phyloP scores from a whole-genome alignment of 2,888 invertebrate genomes.

The Darwinula stevensoni region DNA sequence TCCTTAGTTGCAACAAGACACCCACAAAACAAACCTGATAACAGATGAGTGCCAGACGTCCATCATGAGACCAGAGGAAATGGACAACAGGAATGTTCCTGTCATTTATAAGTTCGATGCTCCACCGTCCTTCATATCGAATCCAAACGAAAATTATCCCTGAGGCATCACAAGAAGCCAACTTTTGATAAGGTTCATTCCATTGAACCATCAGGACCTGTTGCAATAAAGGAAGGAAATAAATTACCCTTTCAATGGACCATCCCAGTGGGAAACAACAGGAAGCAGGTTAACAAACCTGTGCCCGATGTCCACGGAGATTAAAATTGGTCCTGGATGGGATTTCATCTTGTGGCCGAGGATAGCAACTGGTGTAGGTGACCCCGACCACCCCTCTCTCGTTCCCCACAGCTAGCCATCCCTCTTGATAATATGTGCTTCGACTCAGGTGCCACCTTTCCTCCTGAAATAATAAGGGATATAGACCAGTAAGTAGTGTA shows the following conservation, averaged over 20 bases:
- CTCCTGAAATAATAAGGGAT: slow-evolving; percentile 26
- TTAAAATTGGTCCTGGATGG: slow-evolving; percentile 86
- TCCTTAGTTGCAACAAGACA: too few species aligned
- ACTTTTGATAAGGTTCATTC: slow-evolving; percentile 93
- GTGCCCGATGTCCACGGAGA: slow-evolving; percentile 77
- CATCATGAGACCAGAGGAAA: slow-evolving; percentile 96
- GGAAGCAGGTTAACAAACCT: slow-evolving; percentile 37
- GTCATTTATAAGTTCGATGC: slow-evolving; percentile 94
- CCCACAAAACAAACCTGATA: slow-evolving; percentile 33
- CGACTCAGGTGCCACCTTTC: slow-evolving; percentile 86
- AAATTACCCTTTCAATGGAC: too few species aligned
- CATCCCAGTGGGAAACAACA: too few species aligned
- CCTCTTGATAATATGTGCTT: slow-evolving; percentile 85
- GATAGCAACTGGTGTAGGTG: slow-evolving; percentile 81
- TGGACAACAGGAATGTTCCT: slow-evolving; percentile 86
- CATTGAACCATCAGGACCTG: slow-evolving; percentile 83
- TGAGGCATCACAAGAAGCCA: slow-evolving; percentile 87
- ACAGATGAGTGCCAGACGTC: slow-evolving; percentile 89
- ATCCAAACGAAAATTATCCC: slow-evolving; percentile 99
- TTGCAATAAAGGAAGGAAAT: neutral
- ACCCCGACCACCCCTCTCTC: slow-evolving; percentile 79
- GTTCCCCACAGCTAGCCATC: slow-evolving; percentile 88
- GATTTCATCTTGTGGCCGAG: slow-evolving; percentile 22
- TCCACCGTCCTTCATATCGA: slow-evolving; percentile 95
- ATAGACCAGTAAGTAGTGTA: neutral